phyloP scores from a whole-genome alignment of 2,888 invertebrate genomes.

The Ormia ochracea region DNA sequence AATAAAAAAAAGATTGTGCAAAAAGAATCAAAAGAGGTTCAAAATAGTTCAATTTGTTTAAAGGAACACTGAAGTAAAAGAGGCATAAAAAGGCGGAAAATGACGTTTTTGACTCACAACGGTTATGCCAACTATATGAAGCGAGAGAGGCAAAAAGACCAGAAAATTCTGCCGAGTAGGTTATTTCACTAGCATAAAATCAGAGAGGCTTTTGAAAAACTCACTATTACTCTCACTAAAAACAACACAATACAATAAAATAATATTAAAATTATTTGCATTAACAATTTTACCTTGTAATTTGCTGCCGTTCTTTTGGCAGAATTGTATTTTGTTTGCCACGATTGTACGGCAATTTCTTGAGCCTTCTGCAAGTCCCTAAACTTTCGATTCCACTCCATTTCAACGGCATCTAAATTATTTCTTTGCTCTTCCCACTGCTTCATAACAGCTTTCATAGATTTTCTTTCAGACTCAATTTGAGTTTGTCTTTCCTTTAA shows the following conservation, averaged over 20 bases:
- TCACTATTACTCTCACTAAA: too few species aligned
- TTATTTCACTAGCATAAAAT: too few species aligned
- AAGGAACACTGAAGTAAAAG: too few species aligned
- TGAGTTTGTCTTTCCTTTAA: slow-evolving; percentile 72
- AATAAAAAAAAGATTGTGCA: too few species aligned
- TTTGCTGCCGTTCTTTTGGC: slow-evolving; percentile 81
- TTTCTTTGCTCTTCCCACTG: slow-evolving; percentile 78
- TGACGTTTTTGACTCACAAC: too few species aligned
- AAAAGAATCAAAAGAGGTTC: too few species aligned
- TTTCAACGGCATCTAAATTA: slow-evolving; percentile 77
- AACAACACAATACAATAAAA: neutral
- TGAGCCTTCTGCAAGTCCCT: slow-evolving; percentile 77
- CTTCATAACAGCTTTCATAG: slow-evolving; percentile 77
- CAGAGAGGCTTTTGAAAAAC: too few species aligned
- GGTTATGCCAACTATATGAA: too few species aligned
- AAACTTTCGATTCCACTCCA: slow-evolving; percentile 78
- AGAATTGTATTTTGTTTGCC: slow-evolving; percentile 81
- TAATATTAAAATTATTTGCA: neutral
- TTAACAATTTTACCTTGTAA: slow-evolving; percentile 77
- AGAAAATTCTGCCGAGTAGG: too few species aligned
- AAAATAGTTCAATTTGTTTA: too few species aligned
- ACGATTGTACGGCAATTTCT: slow-evolving; percentile 77
- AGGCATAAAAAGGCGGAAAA: too few species aligned
- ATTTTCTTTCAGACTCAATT: slow-evolving; percentile 77
- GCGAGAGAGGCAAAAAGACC: too few species aligned